phyloP scores from a whole-genome alignment of 2,113 vertebrate genomes.

The Andinoacara biseriatus region DNA sequence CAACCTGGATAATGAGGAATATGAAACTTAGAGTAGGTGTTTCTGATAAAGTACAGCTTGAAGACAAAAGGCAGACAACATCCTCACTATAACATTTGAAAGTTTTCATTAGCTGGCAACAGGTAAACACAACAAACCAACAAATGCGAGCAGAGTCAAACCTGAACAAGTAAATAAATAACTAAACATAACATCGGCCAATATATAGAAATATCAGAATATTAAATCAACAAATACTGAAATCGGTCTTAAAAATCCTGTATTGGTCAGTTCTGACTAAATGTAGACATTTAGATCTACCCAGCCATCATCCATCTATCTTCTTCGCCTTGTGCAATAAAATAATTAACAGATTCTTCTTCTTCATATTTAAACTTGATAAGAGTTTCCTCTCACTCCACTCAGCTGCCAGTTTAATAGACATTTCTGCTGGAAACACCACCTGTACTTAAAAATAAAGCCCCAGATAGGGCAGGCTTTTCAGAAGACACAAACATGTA shows the following conservation, averaged over 20 bases:
- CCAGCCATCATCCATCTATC: no score
- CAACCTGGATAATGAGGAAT: not conserved
- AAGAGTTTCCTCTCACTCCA: not conserved
- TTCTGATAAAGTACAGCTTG: not conserved
- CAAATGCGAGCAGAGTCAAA: no score
- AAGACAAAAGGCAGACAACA: not conserved
- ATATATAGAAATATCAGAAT: not conserved
- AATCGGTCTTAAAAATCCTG: not conserved
- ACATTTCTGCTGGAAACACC: not conserved
- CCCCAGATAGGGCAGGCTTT: not conserved
- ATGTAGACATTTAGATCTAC: not conserved
- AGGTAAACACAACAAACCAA: not conserved
- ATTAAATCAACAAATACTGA: not conserved
- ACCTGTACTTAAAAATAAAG: not conserved
- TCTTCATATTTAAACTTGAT: constrained; percentile 1
- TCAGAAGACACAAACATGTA: not conserved
- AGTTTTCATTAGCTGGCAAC: not conserved
- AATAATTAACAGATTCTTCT: constrained; percentile 5
- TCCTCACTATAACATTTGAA: not conserved
- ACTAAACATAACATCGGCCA: not conserved
- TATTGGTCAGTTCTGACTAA: not conserved
- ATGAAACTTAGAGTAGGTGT: not conserved
- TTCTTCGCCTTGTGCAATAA: not conserved
- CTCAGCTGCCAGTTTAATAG: not conserved
- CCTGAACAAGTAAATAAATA: not conserved